These are phyloP conservation scores for Pseudopleuronectes americanus DNA, from an alignment of 2,797 vertebrate genomes.

Conservation along the genomic window DNA sequence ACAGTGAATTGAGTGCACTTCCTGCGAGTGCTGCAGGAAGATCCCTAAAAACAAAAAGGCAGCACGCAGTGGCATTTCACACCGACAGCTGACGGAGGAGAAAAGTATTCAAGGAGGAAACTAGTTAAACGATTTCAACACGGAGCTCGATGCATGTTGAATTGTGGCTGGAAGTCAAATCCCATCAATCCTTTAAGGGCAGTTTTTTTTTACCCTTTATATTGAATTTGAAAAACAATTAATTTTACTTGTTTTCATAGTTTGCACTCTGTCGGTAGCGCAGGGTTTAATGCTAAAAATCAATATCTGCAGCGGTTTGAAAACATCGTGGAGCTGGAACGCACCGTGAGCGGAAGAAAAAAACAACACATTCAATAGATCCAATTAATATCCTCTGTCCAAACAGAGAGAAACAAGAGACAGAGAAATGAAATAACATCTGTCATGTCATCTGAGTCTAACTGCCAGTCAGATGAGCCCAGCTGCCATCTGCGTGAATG, in stretches of 20 bases:
- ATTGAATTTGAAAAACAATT: not conserved
- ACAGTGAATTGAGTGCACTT: constrained; percentile 53
- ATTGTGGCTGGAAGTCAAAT: constrained; percentile 7
- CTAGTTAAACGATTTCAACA: constrained; percentile 15
- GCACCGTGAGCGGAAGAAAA: constrained; percentile 1
- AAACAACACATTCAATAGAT: constrained; percentile 35
- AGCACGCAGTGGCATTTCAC: constrained; percentile 8
- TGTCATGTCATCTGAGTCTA: constrained; percentile 64
- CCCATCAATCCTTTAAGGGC: not conserved
- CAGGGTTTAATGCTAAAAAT: constrained; percentile 5
- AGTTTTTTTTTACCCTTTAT: too few species aligned
- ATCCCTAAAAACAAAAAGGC: constrained; percentile 20
- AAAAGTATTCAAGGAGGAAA: constrained; percentile 24
- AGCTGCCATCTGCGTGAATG: constrained; percentile 58
- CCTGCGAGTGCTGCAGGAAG: constrained; percentile 45
- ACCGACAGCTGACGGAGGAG: constrained; percentile 40
- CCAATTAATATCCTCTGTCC: constrained; percentile 62
- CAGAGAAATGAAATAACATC: constrained; percentile 68
- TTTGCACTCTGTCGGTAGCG: not conserved
- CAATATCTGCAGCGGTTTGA: constrained; percentile 12
- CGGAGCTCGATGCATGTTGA: constrained; percentile 2
- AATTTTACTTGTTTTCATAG: not conserved
- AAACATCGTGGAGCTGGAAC: constrained; percentile 15
- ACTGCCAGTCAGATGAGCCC: constrained; percentile 66
- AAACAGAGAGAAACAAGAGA: constrained; percentile 65